phyloP scores from a whole-genome alignment of 2,113 vertebrate genomes.

The Colius striatus region DNA sequence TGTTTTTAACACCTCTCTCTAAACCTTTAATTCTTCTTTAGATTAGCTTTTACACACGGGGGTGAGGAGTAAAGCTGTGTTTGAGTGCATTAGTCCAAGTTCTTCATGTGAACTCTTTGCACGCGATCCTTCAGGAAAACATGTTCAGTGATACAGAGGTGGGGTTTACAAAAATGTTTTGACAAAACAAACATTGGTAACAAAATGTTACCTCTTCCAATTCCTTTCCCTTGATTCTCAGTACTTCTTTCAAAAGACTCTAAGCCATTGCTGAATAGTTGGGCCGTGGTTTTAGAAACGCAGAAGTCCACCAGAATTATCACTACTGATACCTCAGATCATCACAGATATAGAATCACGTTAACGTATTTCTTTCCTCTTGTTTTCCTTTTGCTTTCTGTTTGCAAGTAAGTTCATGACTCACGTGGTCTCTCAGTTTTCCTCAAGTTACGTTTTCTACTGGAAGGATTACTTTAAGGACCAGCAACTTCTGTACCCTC shows the following conservation, averaged over 20 bases:
- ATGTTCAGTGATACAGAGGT: not conserved
- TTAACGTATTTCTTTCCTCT: not conserved
- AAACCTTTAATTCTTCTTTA: not conserved
- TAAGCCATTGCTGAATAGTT: not conserved
- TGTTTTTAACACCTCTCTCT: not conserved
- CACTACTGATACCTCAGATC: not conserved
- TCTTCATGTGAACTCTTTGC: not conserved
- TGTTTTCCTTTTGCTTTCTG: slow-evolving; percentile 1
- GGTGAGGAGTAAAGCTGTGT: not conserved
- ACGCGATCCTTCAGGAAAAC: not conserved
- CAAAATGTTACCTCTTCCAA: not conserved
- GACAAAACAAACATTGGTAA: not conserved
- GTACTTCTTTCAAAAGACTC: not conserved
- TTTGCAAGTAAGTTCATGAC: slow-evolving; percentile 96
- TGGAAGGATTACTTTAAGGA: slow-evolving; percentile 94
- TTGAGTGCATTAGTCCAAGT: not conserved
- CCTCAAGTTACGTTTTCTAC: slow-evolving; percentile 96
- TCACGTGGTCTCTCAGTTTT: slow-evolving; percentile 94
- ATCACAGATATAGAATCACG: not conserved
- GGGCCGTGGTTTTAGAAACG: not conserved
- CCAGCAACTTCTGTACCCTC: slow-evolving; percentile 90
- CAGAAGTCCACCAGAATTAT: not conserved
- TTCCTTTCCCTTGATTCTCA: not conserved
- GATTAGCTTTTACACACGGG: not conserved
- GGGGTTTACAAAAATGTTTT: not conserved